phyloP scores from a whole-genome alignment of 2,888 invertebrate species.

The Xylophagus ater region DNA sequence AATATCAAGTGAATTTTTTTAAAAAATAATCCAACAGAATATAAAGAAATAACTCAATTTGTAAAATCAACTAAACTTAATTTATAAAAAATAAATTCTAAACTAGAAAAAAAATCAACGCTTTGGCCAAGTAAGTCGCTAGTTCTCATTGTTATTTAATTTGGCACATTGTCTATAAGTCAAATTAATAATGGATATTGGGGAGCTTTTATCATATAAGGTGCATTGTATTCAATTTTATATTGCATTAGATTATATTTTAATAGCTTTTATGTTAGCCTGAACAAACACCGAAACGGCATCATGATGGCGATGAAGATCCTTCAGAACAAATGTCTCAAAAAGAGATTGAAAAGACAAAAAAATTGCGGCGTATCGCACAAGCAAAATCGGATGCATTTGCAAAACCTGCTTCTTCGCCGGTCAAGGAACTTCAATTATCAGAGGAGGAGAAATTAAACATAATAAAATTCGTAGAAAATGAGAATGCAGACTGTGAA shows the following conservation, averaged over 20 bases:
- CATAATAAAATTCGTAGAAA: slow-evolving; percentile 73
- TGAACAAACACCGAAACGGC: slow-evolving; percentile 68
- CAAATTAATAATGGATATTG: slow-evolving; percentile 49
- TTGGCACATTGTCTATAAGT: too few species aligned
- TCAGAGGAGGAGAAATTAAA: slow-evolving; percentile 66
- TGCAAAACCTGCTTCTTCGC: slow-evolving; percentile 32
- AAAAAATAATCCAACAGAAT: too few species aligned
- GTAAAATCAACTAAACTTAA: too few species aligned
- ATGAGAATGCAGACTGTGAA: slow-evolving; percentile 72
- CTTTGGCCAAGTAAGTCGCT: too few species aligned
- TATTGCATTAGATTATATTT: neutral
- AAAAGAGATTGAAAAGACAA: slow-evolving; percentile 43
- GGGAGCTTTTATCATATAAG: slow-evolving; percentile 47
- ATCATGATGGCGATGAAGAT: slow-evolving; percentile 47
- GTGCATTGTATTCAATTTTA: slow-evolving; percentile 25
- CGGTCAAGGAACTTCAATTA: slow-evolving; percentile 50
- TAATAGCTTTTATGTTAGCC: slow-evolving; percentile 45
- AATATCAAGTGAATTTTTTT: too few species aligned
- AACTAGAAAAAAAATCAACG: too few species aligned
- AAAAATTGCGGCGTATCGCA: slow-evolving; percentile 50
- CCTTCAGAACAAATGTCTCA: neutral
- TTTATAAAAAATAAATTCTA: too few species aligned
- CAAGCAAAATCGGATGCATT: slow-evolving; percentile 43
- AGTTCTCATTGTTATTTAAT: too few species aligned
- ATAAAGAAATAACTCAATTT: too few species aligned